These are phyloP conservation scores for Anser brachyrhynchus DNA, from an alignment of 2,113 vertebrate species.

Conservation along the genomic window DNA sequence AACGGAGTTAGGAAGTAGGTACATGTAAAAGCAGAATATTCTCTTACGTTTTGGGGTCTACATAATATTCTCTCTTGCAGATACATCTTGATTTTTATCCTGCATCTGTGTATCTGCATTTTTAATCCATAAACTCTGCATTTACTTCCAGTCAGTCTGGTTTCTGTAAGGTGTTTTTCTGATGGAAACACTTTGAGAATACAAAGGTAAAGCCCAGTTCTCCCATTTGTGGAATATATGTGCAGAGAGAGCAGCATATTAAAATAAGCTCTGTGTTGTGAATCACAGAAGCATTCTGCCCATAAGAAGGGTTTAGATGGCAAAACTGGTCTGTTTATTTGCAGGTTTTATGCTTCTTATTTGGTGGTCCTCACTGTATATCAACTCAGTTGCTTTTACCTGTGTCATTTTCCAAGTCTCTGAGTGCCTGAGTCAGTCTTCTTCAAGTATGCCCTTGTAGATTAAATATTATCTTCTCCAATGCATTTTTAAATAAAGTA, in stretches of 20 bases:
- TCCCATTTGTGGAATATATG: neutral
- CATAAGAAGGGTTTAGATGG: neutral
- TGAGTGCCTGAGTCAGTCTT: neutral
- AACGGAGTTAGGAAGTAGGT: constrained; percentile 1
- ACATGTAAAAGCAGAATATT: neutral
- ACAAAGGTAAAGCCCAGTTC: neutral
- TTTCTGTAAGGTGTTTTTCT: neutral
- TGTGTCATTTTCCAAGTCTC: constrained; percentile 43
- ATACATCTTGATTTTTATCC: neutral
- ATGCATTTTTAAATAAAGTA: constrained; percentile 31
- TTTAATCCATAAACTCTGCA: neutral
- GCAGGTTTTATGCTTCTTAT: neutral
- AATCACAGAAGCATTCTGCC: neutral
- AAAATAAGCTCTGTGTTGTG: neutral
- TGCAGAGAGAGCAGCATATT: neutral
- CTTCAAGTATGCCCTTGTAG: constrained; percentile 23
- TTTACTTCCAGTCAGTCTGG: neutral
- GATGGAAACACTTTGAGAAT: neutral
- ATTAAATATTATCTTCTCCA: constrained; percentile 39
- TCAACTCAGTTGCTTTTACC: constrained; percentile 11
- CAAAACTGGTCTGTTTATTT: neutral
- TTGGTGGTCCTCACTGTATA: neutral
- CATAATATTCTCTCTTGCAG: neutral
- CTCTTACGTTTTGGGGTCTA: neutral
- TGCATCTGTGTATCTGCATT: neutral